A percentile compares a stretch with the other conserved stretches of the same genome.
Conservation (phyloP, 2,113 vertebrate species). For the Psittacula cyanocephala region DNA sequence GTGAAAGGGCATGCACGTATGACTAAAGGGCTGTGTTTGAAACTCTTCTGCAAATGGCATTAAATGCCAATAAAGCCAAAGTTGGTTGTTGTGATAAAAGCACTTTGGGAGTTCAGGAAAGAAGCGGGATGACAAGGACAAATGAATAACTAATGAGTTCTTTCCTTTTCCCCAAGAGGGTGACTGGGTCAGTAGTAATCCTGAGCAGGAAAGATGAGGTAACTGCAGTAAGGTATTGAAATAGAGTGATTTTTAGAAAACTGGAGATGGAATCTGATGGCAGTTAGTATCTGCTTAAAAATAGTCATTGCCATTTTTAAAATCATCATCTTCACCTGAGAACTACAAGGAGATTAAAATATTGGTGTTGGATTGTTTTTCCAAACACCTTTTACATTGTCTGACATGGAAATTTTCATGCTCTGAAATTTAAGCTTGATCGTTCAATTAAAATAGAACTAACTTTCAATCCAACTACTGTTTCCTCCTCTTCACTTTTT, state of each 20-base stretch:
- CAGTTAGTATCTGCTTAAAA: background rate
- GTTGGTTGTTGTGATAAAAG: accelerated
- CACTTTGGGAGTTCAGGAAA: background rate
- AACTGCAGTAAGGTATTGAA: background rate
- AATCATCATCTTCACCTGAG: background rate
- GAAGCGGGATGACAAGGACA: background rate
- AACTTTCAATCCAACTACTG: background rate
- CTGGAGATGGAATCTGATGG: background rate
- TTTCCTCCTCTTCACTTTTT: background rate
- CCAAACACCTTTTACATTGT: background rate
- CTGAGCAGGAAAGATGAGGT: background rate
- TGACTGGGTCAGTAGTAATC: background rate
- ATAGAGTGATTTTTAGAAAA: background rate
- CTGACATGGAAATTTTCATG: background rate
- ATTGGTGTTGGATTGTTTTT: background rate
- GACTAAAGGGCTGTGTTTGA: background rate
- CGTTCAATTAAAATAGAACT: background rate
- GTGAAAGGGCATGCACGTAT: accelerated
- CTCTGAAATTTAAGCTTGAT: background rate
- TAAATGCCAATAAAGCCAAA: background rate
- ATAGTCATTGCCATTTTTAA: background rate
- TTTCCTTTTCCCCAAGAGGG: background rate
- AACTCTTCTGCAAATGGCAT: background rate
- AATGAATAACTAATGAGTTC: background rate
- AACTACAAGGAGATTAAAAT: background rate